Conservation (phyloP, 1,140 invertebrate species). For the Steinernema feltiae region DNA sequence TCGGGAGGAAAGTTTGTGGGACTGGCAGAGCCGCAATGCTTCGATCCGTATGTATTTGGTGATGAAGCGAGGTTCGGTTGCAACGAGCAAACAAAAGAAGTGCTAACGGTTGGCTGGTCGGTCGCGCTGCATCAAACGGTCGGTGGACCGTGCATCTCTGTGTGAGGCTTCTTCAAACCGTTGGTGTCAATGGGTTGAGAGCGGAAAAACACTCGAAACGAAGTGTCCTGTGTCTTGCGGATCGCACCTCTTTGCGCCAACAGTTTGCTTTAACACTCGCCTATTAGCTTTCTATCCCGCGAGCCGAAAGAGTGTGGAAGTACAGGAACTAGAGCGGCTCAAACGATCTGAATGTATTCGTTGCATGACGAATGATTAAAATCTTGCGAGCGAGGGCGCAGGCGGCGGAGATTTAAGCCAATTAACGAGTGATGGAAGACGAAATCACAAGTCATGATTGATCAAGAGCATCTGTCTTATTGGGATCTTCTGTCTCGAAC, state of each 20-base stretch:
- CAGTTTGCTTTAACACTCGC: neutral
- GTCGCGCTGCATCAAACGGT: neutral
- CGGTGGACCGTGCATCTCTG: neutral
- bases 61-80: neutral
- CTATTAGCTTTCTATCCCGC: no score
- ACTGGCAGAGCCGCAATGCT: neutral
- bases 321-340: no score
- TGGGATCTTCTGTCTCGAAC: no score
- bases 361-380: no score
- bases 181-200: constrained; percentile 5
- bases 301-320: no score
- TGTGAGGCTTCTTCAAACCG: constrained; percentile 3
- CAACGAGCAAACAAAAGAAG: neutral
- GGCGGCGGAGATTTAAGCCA: neutral
- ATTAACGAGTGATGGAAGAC: neutral
- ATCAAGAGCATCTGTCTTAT: neutral
- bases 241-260: neutral
- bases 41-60: neutral
- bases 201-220: constrained; percentile 11
- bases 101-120: neutral
- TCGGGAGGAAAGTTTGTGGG: neutral
- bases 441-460: neutral
- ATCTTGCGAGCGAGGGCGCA: no score
- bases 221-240: neutral
- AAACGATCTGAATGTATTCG: no score